Conservation (phyloP, 2,797 vertebrate species). For the Sorex maritimensis region DNA sequence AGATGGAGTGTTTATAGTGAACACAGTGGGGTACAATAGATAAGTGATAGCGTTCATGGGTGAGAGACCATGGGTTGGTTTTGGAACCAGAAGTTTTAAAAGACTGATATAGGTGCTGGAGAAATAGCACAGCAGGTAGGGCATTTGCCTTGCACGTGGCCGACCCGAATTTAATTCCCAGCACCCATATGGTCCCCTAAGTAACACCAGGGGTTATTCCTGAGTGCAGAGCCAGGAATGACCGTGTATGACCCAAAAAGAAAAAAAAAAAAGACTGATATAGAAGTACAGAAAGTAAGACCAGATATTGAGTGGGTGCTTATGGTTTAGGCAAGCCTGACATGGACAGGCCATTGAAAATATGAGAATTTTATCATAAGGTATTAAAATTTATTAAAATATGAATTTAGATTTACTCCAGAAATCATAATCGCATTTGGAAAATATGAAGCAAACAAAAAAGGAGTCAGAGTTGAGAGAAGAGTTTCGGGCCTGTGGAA, state of each 20-base stretch:
- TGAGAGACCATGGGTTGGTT: neutral
- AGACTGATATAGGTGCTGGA: too few relatives aligned
- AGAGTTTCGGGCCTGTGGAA: neutral
- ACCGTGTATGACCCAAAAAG: too few relatives aligned
- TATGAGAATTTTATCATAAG: neutral
- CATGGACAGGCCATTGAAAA: neutral
- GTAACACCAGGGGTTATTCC: too few relatives aligned
- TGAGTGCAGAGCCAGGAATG: too few relatives aligned
- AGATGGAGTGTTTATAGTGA: too few relatives aligned
- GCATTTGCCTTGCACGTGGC: too few relatives aligned
- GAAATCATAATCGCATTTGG: neutral
- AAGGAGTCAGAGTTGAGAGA: too few relatives aligned
- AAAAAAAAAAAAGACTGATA: too few relatives aligned
- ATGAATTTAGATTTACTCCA: neutral
- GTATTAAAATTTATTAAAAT: neutral
- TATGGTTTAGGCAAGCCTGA: neutral
- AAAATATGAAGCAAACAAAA: neutral
- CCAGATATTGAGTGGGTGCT: neutral
- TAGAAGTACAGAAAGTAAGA: neutral
- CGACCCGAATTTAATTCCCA: too few relatives aligned
- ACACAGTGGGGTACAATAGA: neutral
- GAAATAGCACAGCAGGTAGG: too few relatives aligned
- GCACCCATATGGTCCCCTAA: too few relatives aligned
- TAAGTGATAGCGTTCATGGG: neutral
- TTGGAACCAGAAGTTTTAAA: too few relatives aligned